Base-by-base conservation (phyloP, 2,797 vertebrate genomes). In the Amblyopsis hoosieri region DNA sequence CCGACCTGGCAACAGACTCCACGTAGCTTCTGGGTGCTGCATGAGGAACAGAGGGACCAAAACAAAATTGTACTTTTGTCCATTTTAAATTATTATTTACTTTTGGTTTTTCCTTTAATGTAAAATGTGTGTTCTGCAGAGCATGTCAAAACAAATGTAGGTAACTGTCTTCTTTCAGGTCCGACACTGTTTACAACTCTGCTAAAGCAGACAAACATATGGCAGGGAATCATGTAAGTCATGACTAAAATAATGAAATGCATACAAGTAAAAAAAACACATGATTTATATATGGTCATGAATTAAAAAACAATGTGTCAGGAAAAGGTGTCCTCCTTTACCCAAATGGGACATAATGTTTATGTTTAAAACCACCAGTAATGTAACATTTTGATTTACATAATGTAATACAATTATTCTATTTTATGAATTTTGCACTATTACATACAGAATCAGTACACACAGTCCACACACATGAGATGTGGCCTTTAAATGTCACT, bases 1-100 rank as follows among this genome's bases (percentile, higher is more conserved):
- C 96, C 0, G 95, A 95, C 75, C 94, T 93, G 0, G 94, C 97
- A 78, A 99, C 95, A 0, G 97, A 98, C 78, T 98, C 96, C 0
- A 99, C 97, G 0, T 99, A 99, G 85, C 95, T 99, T 75, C 96
- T 92, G 29, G 97, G 95, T 52, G 96, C 97, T 98, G 90, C 0
- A 60, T n/a, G 67, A 33, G 42, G 64, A 11, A 69, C n/a, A 65
- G 6, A 69, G 2, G 62, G 13, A 17, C 12, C 33, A 42, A 10
- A 2, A 3, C 7, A 60, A 15, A 14, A 6, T 17, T 11, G 45
- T 17, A 48, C 6, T 23, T 7, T 12, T 3, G 37, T 42, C 37
- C 9, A 42, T 42, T 42, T 42, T 42, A 10, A 42, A 8, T 42
- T 9, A 7, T 42, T 8, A 42, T 42, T 42, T 42, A 42, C 9